These are phyloP conservation scores for Myotis brandtii DNA, from an alignment of 2,113 vertebrate genomes.

Conservation along the genomic window DNA sequence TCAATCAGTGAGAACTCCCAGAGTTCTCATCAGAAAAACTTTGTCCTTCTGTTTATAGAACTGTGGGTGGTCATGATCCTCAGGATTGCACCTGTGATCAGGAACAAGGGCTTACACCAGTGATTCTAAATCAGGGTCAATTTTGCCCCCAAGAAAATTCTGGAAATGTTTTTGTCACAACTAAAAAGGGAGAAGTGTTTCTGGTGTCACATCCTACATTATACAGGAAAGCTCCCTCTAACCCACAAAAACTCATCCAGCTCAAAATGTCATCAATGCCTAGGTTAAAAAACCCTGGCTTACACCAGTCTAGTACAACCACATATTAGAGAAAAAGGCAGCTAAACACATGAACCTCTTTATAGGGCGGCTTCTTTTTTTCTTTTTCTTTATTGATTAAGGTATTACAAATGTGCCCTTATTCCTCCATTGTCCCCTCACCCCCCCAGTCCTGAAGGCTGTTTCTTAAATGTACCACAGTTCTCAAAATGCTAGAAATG, in stretches of 20 bases:
- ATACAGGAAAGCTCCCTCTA: not conserved
- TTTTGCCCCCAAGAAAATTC: not conserved
- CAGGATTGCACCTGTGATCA: not conserved
- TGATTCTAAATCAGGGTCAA: not conserved
- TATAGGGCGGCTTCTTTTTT: not conserved
- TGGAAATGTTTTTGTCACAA: not conserved
- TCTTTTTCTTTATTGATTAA: no score
- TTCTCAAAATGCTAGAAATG: not conserved
- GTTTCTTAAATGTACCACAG: not conserved
- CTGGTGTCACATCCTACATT: not conserved
- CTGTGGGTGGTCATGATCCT: not conserved
- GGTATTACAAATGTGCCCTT: no score
- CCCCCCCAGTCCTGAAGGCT: not conserved
- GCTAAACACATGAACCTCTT: not conserved
- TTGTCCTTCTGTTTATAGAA: not conserved
- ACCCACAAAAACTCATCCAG: not conserved
- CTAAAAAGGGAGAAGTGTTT: not conserved
- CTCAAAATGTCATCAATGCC: conserved; percentile 8
- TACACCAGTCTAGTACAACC: not conserved
- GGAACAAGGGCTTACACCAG: not conserved
- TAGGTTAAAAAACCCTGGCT: not conserved
- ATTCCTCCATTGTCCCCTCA: no score
- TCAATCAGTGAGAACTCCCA: not conserved
- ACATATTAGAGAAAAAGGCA: not conserved
- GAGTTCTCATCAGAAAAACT: not conserved